A percentile compares a stretch with the other conserved stretches of the same genome.
phyloP scores from a whole-genome alignment of 2,888 invertebrate species.

The Meiosimyza decipiens region DNA sequence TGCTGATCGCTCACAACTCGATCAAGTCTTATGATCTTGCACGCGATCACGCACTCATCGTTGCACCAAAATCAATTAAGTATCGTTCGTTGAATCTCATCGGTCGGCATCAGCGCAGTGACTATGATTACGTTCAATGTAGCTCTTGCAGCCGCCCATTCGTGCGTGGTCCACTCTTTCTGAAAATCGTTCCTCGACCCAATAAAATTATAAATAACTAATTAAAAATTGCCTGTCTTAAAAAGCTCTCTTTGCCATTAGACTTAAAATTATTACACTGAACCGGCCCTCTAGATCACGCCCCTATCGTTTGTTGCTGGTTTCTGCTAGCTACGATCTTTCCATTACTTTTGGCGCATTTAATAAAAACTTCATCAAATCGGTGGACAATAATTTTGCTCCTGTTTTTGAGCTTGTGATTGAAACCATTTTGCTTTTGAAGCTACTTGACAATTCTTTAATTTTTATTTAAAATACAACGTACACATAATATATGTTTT shows the following conservation, averaged over 20 bases:
- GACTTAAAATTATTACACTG: slow-evolving; percentile 28
- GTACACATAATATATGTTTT: too few relatives aligned
- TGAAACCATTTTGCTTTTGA: neutral
- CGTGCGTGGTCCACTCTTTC: slow-evolving; percentile 12
- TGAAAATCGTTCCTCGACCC: neutral
- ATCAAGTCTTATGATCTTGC: slow-evolving; percentile 14
- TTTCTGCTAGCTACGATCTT: too few relatives aligned
- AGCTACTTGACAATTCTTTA: slow-evolving; percentile 3
- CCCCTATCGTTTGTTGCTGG: neutral
- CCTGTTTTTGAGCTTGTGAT: neutral
- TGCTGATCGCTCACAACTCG: slow-evolving; percentile 1
- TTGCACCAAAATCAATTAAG: slow-evolving; percentile 32
- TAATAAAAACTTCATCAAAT: neutral
- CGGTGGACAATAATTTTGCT: slow-evolving; percentile 11
- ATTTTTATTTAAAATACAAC: slow-evolving; percentile 16
- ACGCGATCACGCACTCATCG: slow-evolving; percentile 26
- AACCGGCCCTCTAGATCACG: slow-evolving; percentile 5
- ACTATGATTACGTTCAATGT: too few relatives aligned
- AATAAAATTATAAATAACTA: slow-evolving; percentile 25
- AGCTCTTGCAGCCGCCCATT: neutral
- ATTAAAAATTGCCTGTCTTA: slow-evolving; percentile 28
- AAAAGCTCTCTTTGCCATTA: slow-evolving; percentile 21
- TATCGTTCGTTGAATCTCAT: slow-evolving; percentile 15
- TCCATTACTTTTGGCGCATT: too few relatives aligned
- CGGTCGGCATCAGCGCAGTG: neutral